phyloP scores from a whole-genome alignment of 2,888 invertebrate species.

The Zygothrica quintamaculata region DNA sequence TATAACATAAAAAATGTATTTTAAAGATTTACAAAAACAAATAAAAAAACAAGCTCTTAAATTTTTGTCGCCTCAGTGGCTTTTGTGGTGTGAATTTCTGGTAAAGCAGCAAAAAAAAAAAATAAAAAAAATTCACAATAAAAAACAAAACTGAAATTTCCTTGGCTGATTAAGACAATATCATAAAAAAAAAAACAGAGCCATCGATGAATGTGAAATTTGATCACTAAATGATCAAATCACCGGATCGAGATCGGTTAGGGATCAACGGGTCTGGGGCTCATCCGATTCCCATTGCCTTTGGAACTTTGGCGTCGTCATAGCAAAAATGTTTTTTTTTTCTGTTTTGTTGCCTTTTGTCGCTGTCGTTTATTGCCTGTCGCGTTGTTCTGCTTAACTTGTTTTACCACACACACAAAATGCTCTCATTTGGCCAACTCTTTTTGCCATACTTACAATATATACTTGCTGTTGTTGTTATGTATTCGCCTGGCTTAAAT shows the following conservation, averaged over 20 bases:
- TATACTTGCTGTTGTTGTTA: slow-evolving; percentile 43
- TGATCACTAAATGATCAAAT: slow-evolving; percentile 54
- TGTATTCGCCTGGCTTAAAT: slow-evolving; percentile 74
- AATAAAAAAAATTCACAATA: slow-evolving; percentile 5
- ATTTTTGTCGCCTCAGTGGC: slow-evolving; percentile 22
- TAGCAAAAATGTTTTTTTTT: too few relatives aligned
- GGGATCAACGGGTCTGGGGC: slow-evolving; percentile 33
- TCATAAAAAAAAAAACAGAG: slow-evolving; percentile 81
- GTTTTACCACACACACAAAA: slow-evolving; percentile 76
- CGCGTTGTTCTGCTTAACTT: slow-evolving; percentile 72
- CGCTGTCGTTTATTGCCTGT: slow-evolving; percentile 60
- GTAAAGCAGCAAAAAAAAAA: slow-evolving; percentile 3
- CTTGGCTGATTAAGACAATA: slow-evolving; percentile 80
- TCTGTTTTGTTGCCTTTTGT: slow-evolving; percentile 74
- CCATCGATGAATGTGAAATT: slow-evolving; percentile 74
- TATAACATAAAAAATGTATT: slow-evolving; percentile 12
- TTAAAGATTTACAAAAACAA: not conserved
- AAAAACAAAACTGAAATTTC: slow-evolving; percentile 21
- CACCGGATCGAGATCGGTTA: too few relatives aligned
- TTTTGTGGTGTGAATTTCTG: slow-evolving; percentile 51
- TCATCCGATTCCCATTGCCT: slow-evolving; percentile 13
- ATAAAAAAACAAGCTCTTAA: not conserved
- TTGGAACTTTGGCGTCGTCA: slow-evolving; percentile 47
- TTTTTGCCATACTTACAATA: slow-evolving; percentile 68
- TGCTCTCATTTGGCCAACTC: slow-evolving; percentile 73